Evolutionary conservation across 2,797 vertebrate genomes (phyloP).

Genomic region (Mormyrops boulengeri): DNA sequence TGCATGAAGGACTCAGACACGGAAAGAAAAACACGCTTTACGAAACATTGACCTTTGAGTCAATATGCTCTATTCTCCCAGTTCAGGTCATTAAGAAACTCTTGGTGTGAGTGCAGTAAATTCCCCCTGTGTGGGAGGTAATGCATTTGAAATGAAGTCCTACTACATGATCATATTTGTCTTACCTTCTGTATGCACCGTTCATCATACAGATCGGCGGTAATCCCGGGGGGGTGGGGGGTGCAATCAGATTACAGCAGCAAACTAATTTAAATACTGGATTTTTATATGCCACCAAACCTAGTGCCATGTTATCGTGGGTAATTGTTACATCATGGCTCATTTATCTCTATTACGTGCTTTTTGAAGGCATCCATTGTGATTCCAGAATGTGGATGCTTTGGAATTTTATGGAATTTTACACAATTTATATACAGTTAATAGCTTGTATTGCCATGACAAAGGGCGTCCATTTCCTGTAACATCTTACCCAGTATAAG

Average conservation of each 20-base stretch:
- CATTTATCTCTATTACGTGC: background rate
- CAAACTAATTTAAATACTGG: constrained; percentile 38
- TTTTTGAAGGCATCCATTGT: background rate
- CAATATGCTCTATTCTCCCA: constrained; percentile 24
- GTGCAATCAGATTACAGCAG: constrained; percentile 26
- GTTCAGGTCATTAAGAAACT: constrained; percentile 48
- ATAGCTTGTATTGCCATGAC: background rate
- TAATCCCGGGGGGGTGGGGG: background rate
- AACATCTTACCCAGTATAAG: background rate
- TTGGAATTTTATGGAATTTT: background rate
- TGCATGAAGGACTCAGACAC: background rate
- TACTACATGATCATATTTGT: constrained; percentile 37
- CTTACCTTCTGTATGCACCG: constrained; percentile 27
- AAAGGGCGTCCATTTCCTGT: background rate
- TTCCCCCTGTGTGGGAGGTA: constrained; percentile 53
- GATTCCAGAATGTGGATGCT: background rate
- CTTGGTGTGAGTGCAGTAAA: constrained; percentile 44
- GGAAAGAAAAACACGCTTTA: constrained; percentile 23
- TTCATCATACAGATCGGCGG: background rate
- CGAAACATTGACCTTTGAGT: constrained; percentile 37
- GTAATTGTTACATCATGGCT: constrained; percentile 11
- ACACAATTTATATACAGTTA: background rate
- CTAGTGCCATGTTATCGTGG: constrained; percentile 15
- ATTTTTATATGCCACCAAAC: constrained; percentile 16
- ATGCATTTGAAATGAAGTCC: constrained; percentile 51